These are phyloP conservation scores for Chaetorhynchus papuensis DNA, from an alignment of 2,113 vertebrate genomes.

Conservation along the genomic window DNA sequence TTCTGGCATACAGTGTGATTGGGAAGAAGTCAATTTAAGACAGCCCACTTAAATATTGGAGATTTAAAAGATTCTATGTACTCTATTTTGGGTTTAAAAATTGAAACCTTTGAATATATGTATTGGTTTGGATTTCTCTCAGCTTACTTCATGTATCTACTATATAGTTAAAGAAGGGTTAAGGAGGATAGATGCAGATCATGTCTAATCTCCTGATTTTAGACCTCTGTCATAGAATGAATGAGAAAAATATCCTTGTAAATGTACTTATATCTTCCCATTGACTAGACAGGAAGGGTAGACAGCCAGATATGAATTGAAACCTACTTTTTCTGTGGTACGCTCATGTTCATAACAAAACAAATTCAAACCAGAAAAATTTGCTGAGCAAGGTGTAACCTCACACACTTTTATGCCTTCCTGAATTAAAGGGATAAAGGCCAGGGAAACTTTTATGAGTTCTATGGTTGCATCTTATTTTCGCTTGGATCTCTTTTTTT, in stretches of 20 bases:
- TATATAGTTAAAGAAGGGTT: not conserved
- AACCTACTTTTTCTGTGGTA: not conserved
- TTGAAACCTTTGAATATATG: not conserved
- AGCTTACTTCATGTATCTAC: not conserved
- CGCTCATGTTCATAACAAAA: not conserved
- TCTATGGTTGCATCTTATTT: not conserved
- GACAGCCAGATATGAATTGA: not conserved
- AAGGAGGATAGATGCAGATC: not conserved
- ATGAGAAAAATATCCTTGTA: not conserved
- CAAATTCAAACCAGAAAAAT: not conserved
- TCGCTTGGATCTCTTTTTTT: not conserved
- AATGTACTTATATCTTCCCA: not conserved
- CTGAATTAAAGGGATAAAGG: not conserved
- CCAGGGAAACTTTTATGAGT: not conserved
- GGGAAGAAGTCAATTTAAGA: not conserved
- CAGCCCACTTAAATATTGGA: not conserved
- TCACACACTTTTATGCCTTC: not conserved
- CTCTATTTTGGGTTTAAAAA: not conserved
- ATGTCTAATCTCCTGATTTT: not conserved
- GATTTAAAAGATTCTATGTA: not conserved
- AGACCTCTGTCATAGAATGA: not conserved
- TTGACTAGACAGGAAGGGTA: not conserved
- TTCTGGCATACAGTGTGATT: not conserved
- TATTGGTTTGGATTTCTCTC: not conserved
- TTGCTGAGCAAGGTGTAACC: not conserved